phyloP scores from a whole-genome alignment of 2,888 invertebrate genomes.

The Anodontia alba region DNA sequence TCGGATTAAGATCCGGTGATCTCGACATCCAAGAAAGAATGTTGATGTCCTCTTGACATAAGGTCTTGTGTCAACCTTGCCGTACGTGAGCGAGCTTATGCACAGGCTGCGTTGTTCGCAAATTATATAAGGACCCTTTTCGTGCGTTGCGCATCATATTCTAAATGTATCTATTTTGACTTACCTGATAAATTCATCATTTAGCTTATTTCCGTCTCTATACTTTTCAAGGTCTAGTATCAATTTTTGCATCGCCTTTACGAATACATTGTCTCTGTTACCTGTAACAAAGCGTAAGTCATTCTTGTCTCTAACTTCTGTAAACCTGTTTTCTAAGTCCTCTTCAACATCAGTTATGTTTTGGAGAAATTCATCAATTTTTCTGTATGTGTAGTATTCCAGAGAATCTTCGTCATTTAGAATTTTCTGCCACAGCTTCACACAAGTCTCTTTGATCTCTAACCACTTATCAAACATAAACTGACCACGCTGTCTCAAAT shows the following conservation, averaged over 20 bases:
- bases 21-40: too few species aligned
- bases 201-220: conserved; percentile 54
- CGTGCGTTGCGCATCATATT: too few species aligned
- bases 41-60: too few species aligned
- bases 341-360: conserved; percentile 36
- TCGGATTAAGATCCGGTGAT: too few species aligned
- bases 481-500: conserved; percentile 61
- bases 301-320: conserved; percentile 30
- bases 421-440: conserved; percentile 60
- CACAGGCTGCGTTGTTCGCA: too few species aligned
- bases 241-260: conserved; percentile 50
- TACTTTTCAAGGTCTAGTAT: conserved; percentile 53
- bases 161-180: too few species aligned
- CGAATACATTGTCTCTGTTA: conserved; percentile 58
- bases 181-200: conserved; percentile 64
- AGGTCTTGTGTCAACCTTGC: too few species aligned
- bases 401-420: conserved; percentile 54
- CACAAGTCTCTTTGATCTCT: conserved; percentile 31
- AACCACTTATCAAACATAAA: conserved; percentile 62
- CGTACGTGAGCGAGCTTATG: too few species aligned
- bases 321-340: conserved; percentile 22
- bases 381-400: conserved; percentile 50
- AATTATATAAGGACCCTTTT: too few species aligned
- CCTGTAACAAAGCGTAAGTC: conserved; percentile 53
- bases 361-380: conserved; percentile 43